Evolutionary conservation across 2,888 invertebrate species (phyloP), one percentile per base, ranked within the genome.

Genomic region (Silvanus unidentatus): DNA sequence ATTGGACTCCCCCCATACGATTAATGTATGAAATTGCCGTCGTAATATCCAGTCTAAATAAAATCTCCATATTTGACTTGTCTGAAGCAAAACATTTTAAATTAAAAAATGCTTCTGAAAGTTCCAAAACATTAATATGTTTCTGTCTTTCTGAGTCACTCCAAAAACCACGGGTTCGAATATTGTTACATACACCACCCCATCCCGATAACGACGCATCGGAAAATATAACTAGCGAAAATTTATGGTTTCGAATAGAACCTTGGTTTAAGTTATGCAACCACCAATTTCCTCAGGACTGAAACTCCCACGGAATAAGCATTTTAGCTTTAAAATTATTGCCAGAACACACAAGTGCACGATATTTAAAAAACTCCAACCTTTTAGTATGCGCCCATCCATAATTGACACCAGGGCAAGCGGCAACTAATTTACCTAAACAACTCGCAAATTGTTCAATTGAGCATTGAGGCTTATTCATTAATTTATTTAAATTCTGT

Each of bases 71-170:
- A 16, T 34, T 35, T 16, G 22, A 37, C 9, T 32, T 34, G 3
- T 41, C 36, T 40, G n/a, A n/a, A 15, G 45, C 43, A 32, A 48
- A 48, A 38, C 43, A 48, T 30, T 45, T 12, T 16, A 48, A 30
- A 3, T 10, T 40, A 15, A 38, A 29, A 37, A 14, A 40, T n/a
- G 32, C 30, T 12, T 45, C 43, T 32, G 39, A 39, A 2, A 46
- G 22, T 34, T 48, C 48, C 6, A 48, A 30, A 40, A 46, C 43
- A 43, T 48, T 49, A 8, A 49, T 46, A 34, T 49, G 49, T 15
- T 11, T 22, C n/a, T 43, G 22, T 9, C 14, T 2, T 45, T 42
- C 49, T 12, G 2, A 15, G 10, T 30, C 11, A 13, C 8, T 36
- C 44, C 49, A 49, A 27, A 43, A 43, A 2, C 49, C 49, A 6